Evolutionary conservation across 2,888 invertebrate genomes (phyloP), one percentile per base, ranked within the genome.

Genomic region (Tenthredo mesomela): DNA sequence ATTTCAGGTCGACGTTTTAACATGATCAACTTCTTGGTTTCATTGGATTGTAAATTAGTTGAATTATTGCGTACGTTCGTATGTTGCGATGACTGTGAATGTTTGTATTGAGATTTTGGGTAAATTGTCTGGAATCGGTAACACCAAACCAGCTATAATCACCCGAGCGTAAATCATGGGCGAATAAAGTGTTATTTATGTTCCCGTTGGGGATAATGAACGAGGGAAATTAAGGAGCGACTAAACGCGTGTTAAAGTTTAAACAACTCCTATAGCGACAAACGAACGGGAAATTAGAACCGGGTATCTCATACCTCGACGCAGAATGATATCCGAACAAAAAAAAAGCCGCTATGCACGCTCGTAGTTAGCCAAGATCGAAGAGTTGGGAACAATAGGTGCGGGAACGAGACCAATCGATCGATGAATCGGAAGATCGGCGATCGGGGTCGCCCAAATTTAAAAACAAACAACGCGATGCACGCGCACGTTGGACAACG

Each of bases 351-450:
- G 71, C 43, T 73, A 21, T 54, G 18, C 25, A 18, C 25, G 77
- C 29, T 33, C 18, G 18, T 29, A 54, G 77, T 77, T 77, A 33
- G 29, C 50, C n/a, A 33, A 80, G 37, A 61, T 61, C 15, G 80
- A 33, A 58, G 71, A 73, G 5, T 5, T 43, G 37, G 37, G 78
- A 61, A 80, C 78, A 80, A 80, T 80, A 40, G 78, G 61, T 29
- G 78, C 40, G 61, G 37, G 40, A 21, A 29, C 50, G 43, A 37
- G 9, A 21, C 12, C 40, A 43, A 54, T 73, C 58, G 61, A 61
- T 61, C 80, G 80, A 61, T 80, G 80, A 80, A 80, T 80, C 80
- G 80, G 61, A 58, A 58, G 80, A 61, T 80, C 61, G 80, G 15
- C 25, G 61, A 80, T 80, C 80, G 58, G 78, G 82, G 82, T 67